Percentiles rank a stretch among this genome's conserved stretches.
These are phyloP conservation scores for Podarcis cretensis DNA, from an alignment of 2,113 vertebrate species.

Conservation along the genomic window DNA sequence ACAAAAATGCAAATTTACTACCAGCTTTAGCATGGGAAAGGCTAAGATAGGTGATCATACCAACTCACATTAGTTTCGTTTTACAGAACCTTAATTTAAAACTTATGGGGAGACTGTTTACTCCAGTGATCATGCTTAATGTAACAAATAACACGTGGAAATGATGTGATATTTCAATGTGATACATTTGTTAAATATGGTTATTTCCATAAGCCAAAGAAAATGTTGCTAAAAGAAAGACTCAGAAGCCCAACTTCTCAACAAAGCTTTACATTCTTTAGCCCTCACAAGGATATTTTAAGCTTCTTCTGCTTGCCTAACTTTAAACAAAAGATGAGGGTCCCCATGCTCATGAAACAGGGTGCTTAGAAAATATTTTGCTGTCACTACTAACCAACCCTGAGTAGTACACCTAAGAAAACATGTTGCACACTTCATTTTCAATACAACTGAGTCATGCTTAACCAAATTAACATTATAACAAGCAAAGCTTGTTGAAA, in stretches of 20 bases:
- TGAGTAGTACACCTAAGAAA: slow-evolving; percentile 69
- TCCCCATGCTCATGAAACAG: slow-evolving; percentile 81
- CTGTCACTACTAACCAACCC: slow-evolving; percentile 74
- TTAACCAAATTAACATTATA: slow-evolving; percentile 27
- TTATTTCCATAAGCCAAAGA: slow-evolving; percentile 52
- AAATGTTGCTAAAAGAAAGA: slow-evolving; percentile 15
- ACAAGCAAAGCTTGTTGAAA: slow-evolving; percentile 40
- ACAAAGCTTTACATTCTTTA: slow-evolving; percentile 68
- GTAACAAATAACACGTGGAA: background rate
- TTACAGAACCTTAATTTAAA: slow-evolving; percentile 74
- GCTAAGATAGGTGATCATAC: slow-evolving; percentile 58
- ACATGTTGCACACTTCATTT: slow-evolving; percentile 53
- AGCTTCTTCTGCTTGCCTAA: slow-evolving; percentile 81
- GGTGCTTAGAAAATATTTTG: slow-evolving; percentile 76
- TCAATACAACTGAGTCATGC: slow-evolving; percentile 53
- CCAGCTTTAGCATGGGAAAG: background rate
- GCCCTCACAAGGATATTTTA: slow-evolving; percentile 71
- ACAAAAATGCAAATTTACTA: background rate
- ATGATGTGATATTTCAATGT: background rate
- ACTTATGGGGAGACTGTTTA: slow-evolving; percentile 58
- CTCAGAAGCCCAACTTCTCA: slow-evolving; percentile 58
- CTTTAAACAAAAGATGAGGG: slow-evolving; percentile 81
- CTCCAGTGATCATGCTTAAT: background rate
- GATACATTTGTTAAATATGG: background rate
- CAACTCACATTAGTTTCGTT: slow-evolving; percentile 62